Conservation (phyloP, 2,888 invertebrate genomes). For the Trichacis sp. region DNA sequence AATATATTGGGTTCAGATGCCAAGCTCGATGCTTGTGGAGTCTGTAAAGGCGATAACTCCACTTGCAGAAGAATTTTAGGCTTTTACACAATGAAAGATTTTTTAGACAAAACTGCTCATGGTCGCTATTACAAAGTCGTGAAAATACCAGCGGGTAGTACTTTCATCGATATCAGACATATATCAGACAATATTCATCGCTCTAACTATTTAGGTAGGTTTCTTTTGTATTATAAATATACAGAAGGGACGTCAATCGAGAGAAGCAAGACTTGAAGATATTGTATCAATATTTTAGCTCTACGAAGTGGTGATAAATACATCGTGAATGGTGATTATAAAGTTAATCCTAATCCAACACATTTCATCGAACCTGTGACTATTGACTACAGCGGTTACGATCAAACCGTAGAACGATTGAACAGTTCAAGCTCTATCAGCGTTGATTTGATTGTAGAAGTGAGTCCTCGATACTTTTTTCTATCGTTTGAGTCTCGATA, state of each 20-base stretch:
- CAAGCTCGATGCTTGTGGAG: conserved; percentile 84
- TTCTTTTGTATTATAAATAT: too few relatives aligned
- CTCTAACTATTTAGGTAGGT: conserved; percentile 79
- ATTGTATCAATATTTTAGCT: conserved; percentile 68
- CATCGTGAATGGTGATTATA: conserved; percentile 82
- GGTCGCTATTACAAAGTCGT: conserved; percentile 72
- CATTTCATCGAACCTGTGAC: conserved; percentile 77
- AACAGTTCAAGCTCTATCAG: conserved; percentile 75
- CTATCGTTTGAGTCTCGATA: too few relatives aligned
- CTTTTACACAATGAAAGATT: conserved; percentile 58
- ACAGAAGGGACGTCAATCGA: too few relatives aligned
- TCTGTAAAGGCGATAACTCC: conserved; percentile 87
- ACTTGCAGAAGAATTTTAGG: conserved; percentile 76
- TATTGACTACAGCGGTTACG: conserved; percentile 81
- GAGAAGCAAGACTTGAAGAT: too few relatives aligned
- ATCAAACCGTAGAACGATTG: conserved; percentile 77
- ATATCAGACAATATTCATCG: conserved; percentile 69
- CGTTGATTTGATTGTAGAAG: too few relatives aligned
- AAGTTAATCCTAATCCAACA: conserved; percentile 77
- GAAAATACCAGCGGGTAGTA: conserved; percentile 77
- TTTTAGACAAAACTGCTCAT: conserved; percentile 68
- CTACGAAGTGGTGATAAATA: conserved; percentile 77
- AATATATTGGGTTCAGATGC: conserved; percentile 82
- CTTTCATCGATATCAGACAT: conserved; percentile 79
- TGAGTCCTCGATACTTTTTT: too few relatives aligned